Evolutionary conservation across 2,888 invertebrate genomes (phyloP), one percentile per base, ranked within the genome.

Genomic region (Tipula helvola): DNA sequence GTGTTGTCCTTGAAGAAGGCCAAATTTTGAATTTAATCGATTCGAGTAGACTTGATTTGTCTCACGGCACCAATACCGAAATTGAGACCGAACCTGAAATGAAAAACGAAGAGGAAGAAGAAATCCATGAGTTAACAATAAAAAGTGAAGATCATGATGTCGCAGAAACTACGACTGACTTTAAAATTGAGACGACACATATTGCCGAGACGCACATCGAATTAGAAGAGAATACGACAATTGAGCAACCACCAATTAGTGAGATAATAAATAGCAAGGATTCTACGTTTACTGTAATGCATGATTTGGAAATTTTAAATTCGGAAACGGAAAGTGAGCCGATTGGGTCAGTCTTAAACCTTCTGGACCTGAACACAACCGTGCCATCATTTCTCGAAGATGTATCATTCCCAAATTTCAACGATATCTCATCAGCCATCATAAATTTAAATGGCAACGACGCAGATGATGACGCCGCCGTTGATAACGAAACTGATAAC

Each of bases 321-420:
- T 84, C 84, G 13, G 84, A 84, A 84, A 39, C 84, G 84, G 84
- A 84, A n/a, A 84, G 41, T 84, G 84, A 39, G 39, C 36, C 84
- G n/a, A 84, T 36, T 7, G 16, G 39, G 10, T 28, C 71, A 3
- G 28, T 71, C 10, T 28, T 71, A 71, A 71, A 8, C 10, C 12
- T 18, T 18, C 10, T 28, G 2, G 71, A 71, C 13, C n/a, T 84
- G 2, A 41, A 39, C 39, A 16, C 13, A 1, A 39, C 84, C 8
- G n/a, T 39, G 7, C 84, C 36, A 28, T 90, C 89, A 13, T 88
- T 88, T 71, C 88, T 90, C 86, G 90, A 90, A 87, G 89, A 90
- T 87, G 88, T 90, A 16, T 89, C 90, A 2, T 86, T 89, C 86
- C 90, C 90, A 36, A 88, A 89, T 86, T 89, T 44, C 42, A 42